A percentile compares a stretch with the other conserved stretches of the same genome.
Evolutionary conservation across 2,113 vertebrate species (phyloP).

Genomic region (Chamaea fasciata): DNA sequence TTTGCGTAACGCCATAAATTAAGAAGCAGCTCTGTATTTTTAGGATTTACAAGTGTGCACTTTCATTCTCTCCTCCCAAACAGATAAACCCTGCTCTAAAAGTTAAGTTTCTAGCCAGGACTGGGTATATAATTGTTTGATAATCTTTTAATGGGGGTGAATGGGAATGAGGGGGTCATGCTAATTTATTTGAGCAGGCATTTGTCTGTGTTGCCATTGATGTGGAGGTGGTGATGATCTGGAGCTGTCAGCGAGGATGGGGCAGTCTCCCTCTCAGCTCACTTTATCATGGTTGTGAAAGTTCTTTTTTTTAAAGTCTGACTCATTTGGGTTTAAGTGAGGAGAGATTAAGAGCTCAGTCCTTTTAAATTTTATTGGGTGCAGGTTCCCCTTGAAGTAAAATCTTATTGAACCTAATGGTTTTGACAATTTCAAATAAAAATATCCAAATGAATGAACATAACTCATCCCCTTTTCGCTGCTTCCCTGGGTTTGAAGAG

Average conservation of each 20-base stretch:
- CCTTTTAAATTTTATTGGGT: neutral
- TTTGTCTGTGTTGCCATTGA: neutral
- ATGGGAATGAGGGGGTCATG: neutral
- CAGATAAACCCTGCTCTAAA: neutral
- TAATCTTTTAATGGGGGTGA: neutral
- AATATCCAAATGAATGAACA: neutral
- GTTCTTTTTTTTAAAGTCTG: neutral
- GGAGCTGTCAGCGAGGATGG: neutral
- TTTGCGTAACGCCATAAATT: accelerated
- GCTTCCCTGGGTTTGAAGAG: conserved; percentile 12
- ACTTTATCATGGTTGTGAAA: neutral
- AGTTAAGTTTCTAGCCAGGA: neutral
- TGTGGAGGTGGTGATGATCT: neutral
- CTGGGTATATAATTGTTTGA: neutral
- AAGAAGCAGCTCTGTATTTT: neutral
- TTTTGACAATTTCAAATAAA: neutral
- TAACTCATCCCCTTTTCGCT: neutral
- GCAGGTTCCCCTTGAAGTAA: neutral
- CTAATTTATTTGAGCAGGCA: neutral
- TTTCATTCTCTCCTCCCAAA: neutral
- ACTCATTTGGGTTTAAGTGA: neutral
- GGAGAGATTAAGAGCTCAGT: neutral
- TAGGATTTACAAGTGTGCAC: neutral
- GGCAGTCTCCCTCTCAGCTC: neutral
- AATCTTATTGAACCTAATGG: neutral